phyloP scores from a whole-genome alignment of 2,113 vertebrate species.

The Aleadryas rufinucha region DNA sequence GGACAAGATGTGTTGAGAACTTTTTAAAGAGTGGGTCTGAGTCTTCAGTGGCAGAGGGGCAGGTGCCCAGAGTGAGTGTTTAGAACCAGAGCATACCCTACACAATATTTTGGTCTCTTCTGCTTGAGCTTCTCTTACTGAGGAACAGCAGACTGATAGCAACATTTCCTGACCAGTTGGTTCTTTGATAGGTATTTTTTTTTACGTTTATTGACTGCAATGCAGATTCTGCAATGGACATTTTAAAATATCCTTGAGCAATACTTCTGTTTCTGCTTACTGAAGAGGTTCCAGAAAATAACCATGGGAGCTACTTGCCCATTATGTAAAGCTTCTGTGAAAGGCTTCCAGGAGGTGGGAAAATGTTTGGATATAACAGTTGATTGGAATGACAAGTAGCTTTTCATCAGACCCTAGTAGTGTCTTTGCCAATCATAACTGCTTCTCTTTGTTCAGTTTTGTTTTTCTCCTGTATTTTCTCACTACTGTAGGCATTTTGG shows the following conservation, averaged over 20 bases:
- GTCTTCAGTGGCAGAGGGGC: neutral
- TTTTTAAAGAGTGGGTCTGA: neutral
- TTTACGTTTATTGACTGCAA: neutral
- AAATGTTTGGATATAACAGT: neutral
- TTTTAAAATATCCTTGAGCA: neutral
- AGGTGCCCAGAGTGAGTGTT: neutral
- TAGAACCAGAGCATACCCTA: neutral
- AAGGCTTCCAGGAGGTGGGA: neutral
- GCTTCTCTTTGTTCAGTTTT: neutral
- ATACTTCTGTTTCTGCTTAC: neutral
- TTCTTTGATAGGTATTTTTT: neutral
- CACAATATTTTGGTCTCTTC: neutral
- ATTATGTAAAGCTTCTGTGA: neutral
- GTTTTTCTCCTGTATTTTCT: neutral
- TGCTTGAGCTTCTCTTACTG: neutral
- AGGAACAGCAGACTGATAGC: neutral
- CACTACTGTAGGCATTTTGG: neutral
- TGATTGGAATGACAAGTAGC: neutral
- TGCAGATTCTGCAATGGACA: neutral
- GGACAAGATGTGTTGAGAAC: neutral
- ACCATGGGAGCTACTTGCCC: neutral
- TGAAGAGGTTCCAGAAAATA: neutral
- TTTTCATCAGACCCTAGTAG: neutral
- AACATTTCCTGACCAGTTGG: neutral
- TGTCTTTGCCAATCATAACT: neutral